Evolutionary conservation across 2,888 invertebrate genomes (phyloP).

Genomic region (Rhorus exstirpatorius): DNA sequence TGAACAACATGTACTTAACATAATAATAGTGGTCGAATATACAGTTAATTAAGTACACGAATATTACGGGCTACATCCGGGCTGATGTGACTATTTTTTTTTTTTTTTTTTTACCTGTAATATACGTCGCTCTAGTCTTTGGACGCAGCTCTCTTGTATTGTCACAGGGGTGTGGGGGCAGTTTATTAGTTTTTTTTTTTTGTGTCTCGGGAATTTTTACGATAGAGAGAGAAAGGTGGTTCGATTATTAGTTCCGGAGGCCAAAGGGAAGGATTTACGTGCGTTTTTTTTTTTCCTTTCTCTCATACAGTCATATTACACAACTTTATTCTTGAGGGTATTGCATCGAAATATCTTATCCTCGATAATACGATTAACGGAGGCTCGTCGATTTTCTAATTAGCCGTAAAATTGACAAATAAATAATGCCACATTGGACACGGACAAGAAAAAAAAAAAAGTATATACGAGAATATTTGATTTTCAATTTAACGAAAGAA

Average conservation of each 20-base stretch:
- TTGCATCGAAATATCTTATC: conserved; percentile 10
- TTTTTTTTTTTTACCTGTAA: conserved; percentile 55
- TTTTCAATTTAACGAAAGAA: not conserved
- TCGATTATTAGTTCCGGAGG: conserved; percentile 39
- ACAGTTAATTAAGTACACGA: conserved; percentile 78
- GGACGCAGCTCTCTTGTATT: conserved; percentile 71
- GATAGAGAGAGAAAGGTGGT: conserved; percentile 38
- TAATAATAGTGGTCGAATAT: conserved; percentile 75
- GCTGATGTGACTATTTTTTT: conserved; percentile 52
- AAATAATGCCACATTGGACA: too few relatives aligned
- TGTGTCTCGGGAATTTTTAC: conserved; percentile 51
- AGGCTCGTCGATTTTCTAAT: not conserved
- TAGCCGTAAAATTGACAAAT: not conserved
- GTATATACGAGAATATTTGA: not conserved
- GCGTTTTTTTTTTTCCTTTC: conserved; percentile 43
- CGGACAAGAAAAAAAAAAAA: not conserved
- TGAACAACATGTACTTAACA: conserved; percentile 81
- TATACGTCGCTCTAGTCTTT: conserved; percentile 73
- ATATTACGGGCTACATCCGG: conserved; percentile 68
- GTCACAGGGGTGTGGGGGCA: conserved; percentile 64
- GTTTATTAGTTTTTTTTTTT: conserved; percentile 43
- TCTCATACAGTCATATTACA: conserved; percentile 52
- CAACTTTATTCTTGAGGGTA: conserved; percentile 7
- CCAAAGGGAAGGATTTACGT: conserved; percentile 19
- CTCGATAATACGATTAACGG: not conserved